Percentiles rank a stretch among this genome's conserved stretches.
Conservation (phyloP, 2,113 vertebrate species). For the Actinemys pallida region DNA sequence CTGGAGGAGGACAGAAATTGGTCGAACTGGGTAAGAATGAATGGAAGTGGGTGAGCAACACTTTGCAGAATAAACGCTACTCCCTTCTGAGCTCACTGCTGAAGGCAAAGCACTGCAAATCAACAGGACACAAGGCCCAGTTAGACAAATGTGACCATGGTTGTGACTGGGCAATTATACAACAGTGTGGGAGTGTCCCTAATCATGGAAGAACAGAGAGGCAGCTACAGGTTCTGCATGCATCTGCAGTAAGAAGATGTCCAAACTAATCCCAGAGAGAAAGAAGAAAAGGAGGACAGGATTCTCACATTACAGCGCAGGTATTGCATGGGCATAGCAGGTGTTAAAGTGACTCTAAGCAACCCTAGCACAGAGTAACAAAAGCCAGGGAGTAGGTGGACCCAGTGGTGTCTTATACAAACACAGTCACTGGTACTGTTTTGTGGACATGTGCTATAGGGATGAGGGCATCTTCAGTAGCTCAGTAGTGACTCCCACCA, state of each 20-base stretch:
- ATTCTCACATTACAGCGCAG: not conserved
- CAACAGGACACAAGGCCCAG: not conserved
- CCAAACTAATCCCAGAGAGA: not conserved
- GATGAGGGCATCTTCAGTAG: too few species aligned
- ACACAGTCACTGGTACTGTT: not conserved
- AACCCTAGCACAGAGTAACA: not conserved
- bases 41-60: not conserved
- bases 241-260: not conserved
- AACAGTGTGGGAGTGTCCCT: not conserved
- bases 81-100: not conserved
- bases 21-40: not conserved
- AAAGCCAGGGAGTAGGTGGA: not conserved
- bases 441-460: not conserved
- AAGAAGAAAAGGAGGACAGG: not conserved
- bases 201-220: rapidly evolving
- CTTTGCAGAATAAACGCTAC: not conserved
- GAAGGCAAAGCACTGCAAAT: not conserved
- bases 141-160: not conserved
- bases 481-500: too few species aligned
- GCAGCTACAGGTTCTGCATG: not conserved
- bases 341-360: not conserved
- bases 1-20: not conserved
- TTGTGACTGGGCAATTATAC: not conserved
- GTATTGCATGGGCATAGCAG: not conserved
- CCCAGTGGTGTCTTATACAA: not conserved